phyloP scores from a whole-genome alignment of 1,140 invertebrate species.

The Oreohelix idahoensis region DNA sequence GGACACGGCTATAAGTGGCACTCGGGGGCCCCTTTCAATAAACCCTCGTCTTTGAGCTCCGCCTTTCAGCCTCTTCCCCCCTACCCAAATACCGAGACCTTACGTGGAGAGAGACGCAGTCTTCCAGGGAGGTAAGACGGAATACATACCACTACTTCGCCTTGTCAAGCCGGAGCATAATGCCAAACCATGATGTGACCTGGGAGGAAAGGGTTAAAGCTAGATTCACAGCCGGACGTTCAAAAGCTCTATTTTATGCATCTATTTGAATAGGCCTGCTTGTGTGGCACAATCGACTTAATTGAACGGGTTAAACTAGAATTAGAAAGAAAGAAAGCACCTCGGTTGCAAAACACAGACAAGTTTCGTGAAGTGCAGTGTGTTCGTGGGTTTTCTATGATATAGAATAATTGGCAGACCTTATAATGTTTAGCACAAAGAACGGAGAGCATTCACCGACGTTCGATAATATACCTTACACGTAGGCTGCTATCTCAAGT shows the following conservation, averaged over 20 bases:
- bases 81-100: neutral
- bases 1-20: constrained; percentile 9
- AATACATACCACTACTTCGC: neutral
- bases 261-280: neutral
- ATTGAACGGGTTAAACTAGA: constrained; percentile 5
- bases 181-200: constrained; percentile 5
- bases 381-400: neutral
- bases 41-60: constrained; percentile 5
- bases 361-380: neutral
- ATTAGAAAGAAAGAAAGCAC: constrained; percentile 1
- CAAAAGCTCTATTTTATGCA: neutral
- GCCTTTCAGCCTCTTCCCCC: neutral
- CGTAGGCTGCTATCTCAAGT: neutral
- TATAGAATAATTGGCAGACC: neutral
- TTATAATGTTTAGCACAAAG: neutral
- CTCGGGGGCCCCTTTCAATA: constrained; percentile 16
- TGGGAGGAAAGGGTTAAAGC: neutral
- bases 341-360: constrained; percentile 3
- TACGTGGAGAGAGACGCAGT: constrained; percentile 3
- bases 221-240: neutral
- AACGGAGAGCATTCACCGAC: neutral
- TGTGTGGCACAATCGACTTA: neutral
- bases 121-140: neutral
- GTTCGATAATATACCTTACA: neutral
- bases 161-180: neutral